phyloP scores from a whole-genome alignment of 1,140 invertebrate species.

The Diplogasteroides magnus region DNA sequence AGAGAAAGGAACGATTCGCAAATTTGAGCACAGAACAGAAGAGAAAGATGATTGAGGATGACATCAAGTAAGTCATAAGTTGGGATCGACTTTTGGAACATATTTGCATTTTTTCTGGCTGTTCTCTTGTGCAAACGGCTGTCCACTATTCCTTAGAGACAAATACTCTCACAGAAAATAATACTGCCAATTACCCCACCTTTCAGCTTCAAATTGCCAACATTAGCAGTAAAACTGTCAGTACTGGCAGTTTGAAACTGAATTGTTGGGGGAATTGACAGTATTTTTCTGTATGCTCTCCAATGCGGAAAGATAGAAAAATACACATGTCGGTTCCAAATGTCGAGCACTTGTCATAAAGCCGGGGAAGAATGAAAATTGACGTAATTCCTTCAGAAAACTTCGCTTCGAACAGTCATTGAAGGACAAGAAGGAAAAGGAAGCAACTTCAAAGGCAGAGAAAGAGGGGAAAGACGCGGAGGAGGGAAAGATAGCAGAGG shows the following conservation, averaged over 20 bases:
- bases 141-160: not conserved
- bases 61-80: not conserved
- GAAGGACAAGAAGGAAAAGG: constrained; percentile 2
- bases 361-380: not conserved
- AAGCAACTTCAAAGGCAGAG: not conserved
- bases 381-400: not conserved
- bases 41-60: not conserved
- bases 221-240: too few species aligned
- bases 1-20: not conserved
- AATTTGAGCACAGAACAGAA: not conserved
- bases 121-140: not conserved
- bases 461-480: not conserved
- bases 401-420: not conserved
- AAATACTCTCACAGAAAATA: not conserved
- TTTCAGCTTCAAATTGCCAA: too few species aligned
- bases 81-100: too few species aligned
- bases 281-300: not conserved
- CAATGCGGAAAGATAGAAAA: not conserved
- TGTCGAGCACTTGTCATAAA: not conserved
- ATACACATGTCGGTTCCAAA: not conserved
- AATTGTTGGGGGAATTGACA: not conserved
- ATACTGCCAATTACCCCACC: not conserved
- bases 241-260: too few species aligned
- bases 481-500: too few species aligned
- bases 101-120: too few species aligned